Percentiles rank a stretch among this genome's conserved stretches.
Conservation (phyloP, 1,140 invertebrate genomes). For the Cylas formicarius region DNA sequence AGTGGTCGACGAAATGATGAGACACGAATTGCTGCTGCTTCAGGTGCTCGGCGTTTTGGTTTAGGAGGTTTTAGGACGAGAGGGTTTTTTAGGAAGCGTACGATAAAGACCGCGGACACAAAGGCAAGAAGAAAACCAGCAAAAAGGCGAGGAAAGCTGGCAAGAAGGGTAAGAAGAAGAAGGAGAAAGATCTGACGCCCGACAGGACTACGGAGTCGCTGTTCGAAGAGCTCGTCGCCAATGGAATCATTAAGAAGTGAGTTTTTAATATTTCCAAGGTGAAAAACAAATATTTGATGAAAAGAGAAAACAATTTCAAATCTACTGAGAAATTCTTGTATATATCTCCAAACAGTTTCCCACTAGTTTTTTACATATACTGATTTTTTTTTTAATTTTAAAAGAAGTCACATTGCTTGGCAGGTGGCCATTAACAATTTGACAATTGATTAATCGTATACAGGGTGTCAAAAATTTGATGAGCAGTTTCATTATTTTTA, state of each 20-base stretch:
- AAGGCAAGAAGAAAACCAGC: constrained; percentile 72
- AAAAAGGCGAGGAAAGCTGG: constrained; percentile 74
- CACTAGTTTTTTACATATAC: too few relatives aligned
- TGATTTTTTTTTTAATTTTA: not conserved
- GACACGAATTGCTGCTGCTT: constrained; percentile 72
- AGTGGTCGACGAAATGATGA: constrained; percentile 78
- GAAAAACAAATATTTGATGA: too few relatives aligned
- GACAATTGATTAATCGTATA: too few relatives aligned
- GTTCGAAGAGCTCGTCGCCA: constrained; percentile 83
- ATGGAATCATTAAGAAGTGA: constrained; percentile 77
- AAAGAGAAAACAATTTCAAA: too few relatives aligned
- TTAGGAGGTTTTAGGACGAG: not conserved
- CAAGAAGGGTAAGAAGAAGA: constrained; percentile 85
- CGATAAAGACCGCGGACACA: constrained; percentile 63
- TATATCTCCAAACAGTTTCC: too few relatives aligned
- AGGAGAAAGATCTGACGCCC: constrained; percentile 92
- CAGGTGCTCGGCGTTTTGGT: constrained; percentile 46
- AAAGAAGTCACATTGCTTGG: not conserved
- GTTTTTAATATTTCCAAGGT: too few relatives aligned
- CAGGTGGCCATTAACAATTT: not conserved
- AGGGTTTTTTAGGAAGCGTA: constrained; percentile 51
- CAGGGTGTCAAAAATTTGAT: too few relatives aligned
- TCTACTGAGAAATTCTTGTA: too few relatives aligned
- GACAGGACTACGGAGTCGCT: constrained; percentile 83
- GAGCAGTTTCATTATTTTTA: too few relatives aligned